These are phyloP conservation scores for Cavia porcellus DNA, from an alignment of 2,113 vertebrate genomes.

Conservation along the genomic window DNA sequence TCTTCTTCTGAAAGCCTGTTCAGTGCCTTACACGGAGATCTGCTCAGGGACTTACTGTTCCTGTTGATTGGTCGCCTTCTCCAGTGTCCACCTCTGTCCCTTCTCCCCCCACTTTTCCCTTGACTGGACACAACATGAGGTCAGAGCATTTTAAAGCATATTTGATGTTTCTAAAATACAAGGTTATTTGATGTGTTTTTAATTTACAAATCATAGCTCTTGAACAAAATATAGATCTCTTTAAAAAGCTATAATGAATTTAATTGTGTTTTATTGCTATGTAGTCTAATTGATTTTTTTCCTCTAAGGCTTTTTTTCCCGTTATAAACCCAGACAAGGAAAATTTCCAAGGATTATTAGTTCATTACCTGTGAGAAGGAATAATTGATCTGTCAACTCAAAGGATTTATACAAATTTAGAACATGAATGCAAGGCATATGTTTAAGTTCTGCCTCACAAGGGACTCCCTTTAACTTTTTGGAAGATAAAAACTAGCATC, in stretches of 20 bases:
- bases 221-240: conserved; percentile 53
- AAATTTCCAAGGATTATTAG: conserved; percentile 69
- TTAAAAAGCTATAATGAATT: conserved; percentile 72
- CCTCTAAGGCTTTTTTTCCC: background rate
- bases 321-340: conserved; percentile 68
- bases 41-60: accelerated
- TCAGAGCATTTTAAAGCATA: conserved; percentile 46
- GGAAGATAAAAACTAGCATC: conserved; percentile 79
- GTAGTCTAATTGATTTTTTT: conserved; percentile 62
- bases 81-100: background rate
- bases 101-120: background rate
- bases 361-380: conserved; percentile 67
- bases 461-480: conserved; percentile 62
- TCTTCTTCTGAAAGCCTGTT: background rate
- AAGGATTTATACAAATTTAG: conserved; percentile 72
- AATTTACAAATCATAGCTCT: conserved; percentile 70
- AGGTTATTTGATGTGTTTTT: conserved; percentile 60
- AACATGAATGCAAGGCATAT: conserved; percentile 72
- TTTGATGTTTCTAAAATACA: conserved; percentile 69
- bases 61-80: background rate
- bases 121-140: conserved; percentile 13
- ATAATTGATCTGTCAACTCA: conserved; percentile 66
- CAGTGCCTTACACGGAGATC: background rate
- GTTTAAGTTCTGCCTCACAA: conserved; percentile 78
- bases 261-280: conserved; percentile 67